Conservation (phyloP, 1,140 invertebrate genomes). For the Conus ventricosus region DNA sequence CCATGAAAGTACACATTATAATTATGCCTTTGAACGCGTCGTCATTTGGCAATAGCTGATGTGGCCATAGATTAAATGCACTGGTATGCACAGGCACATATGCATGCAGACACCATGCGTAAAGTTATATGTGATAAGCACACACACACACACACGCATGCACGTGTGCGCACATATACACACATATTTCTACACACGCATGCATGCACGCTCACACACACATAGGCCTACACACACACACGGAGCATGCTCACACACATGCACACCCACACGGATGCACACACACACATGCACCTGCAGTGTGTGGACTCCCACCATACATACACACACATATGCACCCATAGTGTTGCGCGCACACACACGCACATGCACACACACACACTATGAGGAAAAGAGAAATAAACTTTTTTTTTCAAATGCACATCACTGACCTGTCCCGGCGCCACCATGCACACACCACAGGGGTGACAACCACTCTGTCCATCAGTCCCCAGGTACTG, state of each 20-base stretch:
- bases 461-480: not conserved
- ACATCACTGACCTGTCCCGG: constrained; percentile 17
- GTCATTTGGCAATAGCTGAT: too few species aligned
- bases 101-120: not conserved
- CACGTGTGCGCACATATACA: not conserved
- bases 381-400: not conserved
- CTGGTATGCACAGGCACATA: not conserved
- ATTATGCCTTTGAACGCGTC: too few species aligned
- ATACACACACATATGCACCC: not conserved
- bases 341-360: not conserved
- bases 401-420: not conserved
- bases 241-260: too few species aligned
- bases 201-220: not conserved
- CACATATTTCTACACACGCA: not conserved
- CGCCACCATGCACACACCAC: not conserved
- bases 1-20: too few species aligned
- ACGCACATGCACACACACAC: not conserved
- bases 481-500: constrained; percentile 15
- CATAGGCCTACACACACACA: not conserved
- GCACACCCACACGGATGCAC: not conserved
- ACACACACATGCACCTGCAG: not conserved
- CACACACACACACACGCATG: not conserved
- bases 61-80: not conserved
- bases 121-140: not conserved
- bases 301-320: not conserved